Percentiles rank a stretch among this genome's conserved stretches.
These are phyloP conservation scores for Podarcis siculus DNA, from an alignment of 2,797 vertebrate genomes.

Conservation along the genomic window DNA sequence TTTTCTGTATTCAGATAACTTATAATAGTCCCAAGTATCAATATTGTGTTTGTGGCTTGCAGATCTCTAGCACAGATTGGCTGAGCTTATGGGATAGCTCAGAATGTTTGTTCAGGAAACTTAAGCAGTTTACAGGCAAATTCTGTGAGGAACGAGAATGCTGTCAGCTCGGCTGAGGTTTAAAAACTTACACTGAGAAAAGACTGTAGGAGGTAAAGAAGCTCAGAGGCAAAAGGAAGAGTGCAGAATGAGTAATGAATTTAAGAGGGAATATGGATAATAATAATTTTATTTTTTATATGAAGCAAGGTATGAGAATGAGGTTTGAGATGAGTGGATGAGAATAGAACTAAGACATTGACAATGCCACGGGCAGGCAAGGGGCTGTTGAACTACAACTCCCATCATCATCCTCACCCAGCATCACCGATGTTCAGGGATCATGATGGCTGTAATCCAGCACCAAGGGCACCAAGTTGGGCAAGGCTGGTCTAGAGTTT, in stretches of 20 bases:
- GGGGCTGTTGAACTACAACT: no score
- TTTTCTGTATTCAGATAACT: no score
- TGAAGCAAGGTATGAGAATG: neutral
- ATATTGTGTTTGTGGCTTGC: neutral
- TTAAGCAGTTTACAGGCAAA: neutral
- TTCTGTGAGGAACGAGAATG: neutral
- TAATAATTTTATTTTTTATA: no score
- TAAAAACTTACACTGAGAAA: neutral
- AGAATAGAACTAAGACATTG: neutral
- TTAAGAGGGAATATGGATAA: neutral
- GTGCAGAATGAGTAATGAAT: neutral
- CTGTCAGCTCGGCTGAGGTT: neutral
- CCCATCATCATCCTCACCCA: no score
- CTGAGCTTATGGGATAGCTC: neutral
- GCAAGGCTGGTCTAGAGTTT: neutral
- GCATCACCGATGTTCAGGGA: no score
- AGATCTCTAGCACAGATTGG: neutral
- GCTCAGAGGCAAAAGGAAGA: neutral
- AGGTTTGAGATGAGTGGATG: neutral
- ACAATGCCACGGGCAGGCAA: neutral
- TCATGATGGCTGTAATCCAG: no score
- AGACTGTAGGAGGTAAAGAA: neutral
- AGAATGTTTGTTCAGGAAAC: neutral
- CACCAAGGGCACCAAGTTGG: no score
- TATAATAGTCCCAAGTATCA: no score